A percentile compares a stretch with the other conserved stretches of the same genome.
These are phyloP conservation scores for Cottus gobio DNA, from an alignment of 2,113 vertebrate genomes.

Conservation along the genomic window DNA sequence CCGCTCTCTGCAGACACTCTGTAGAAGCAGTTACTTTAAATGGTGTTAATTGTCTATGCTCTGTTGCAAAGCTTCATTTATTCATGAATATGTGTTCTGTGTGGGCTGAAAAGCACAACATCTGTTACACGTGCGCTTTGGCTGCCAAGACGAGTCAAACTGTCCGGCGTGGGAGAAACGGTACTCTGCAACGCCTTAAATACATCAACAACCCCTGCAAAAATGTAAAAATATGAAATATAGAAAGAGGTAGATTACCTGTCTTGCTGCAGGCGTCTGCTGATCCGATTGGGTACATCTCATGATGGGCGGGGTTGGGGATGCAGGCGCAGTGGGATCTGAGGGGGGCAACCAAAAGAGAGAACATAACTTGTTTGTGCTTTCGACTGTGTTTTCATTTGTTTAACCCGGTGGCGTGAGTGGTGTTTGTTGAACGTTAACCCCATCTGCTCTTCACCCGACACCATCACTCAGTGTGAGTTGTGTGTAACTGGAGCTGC, in stretches of 20 bases:
- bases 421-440: neutral
- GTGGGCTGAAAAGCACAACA: neutral
- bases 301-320: slow-evolving; percentile 12
- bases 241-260: slow-evolving; percentile 27
- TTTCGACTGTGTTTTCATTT: neutral
- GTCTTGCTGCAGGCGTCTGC: slow-evolving; percentile 52
- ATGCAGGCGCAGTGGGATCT: slow-evolving; percentile 66
- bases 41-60: neutral
- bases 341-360: neutral
- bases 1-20: slow-evolving; percentile 82
- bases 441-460: neutral
- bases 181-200: neutral
- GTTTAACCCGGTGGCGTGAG: neutral
- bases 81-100: neutral
- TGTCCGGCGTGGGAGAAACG: neutral
- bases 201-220: neutral
- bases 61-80: neutral
- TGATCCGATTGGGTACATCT: slow-evolving; percentile 6
- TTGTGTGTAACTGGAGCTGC: neutral
- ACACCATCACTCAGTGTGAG: neutral
- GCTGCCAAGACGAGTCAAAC: too few relatives aligned
- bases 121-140: neutral
- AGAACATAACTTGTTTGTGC: neutral
- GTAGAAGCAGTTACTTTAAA: neutral
- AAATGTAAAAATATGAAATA: too few relatives aligned